Percentiles rank a stretch among this genome's conserved stretches.
These are phyloP conservation scores for Cyaniris semiargus DNA, from an alignment of 2,888 invertebrate genomes.

Conservation along the genomic window DNA sequence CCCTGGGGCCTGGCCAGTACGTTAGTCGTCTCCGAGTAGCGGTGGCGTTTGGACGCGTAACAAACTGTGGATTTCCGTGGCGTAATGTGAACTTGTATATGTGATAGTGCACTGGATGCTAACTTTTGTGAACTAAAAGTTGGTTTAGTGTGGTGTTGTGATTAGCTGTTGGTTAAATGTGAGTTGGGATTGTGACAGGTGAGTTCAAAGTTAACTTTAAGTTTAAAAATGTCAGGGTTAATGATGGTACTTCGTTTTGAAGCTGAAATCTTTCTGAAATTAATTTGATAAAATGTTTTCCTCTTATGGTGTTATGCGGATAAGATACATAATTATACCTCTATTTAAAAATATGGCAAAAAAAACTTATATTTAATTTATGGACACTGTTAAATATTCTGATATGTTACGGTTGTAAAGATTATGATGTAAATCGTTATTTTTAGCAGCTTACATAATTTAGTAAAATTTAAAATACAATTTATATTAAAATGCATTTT, in stretches of 20 bases:
- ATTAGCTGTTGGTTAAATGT: background rate
- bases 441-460: no score
- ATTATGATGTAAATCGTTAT: no score
- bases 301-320: no score
- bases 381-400: no score
- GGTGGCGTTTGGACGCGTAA: background rate
- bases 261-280: background rate
- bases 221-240: background rate
- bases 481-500: no score
- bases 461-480: no score
- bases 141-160: slow-evolving; percentile 16
- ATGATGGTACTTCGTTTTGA: background rate
- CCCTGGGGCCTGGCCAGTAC: slow-evolving; percentile 45
- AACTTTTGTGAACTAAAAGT: slow-evolving; percentile 11
- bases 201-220: background rate
- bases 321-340: no score
- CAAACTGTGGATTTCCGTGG: background rate
- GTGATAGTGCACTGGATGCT: background rate
- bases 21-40: background rate
- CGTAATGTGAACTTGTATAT: slow-evolving; percentile 5
- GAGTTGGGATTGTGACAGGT: slow-evolving; percentile 9
- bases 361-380: no score
- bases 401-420: no score
- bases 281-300: no score
- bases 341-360: no score